Evolutionary conservation across 2,888 invertebrate species (phyloP).

Genomic region (Julus scandinavius): DNA sequence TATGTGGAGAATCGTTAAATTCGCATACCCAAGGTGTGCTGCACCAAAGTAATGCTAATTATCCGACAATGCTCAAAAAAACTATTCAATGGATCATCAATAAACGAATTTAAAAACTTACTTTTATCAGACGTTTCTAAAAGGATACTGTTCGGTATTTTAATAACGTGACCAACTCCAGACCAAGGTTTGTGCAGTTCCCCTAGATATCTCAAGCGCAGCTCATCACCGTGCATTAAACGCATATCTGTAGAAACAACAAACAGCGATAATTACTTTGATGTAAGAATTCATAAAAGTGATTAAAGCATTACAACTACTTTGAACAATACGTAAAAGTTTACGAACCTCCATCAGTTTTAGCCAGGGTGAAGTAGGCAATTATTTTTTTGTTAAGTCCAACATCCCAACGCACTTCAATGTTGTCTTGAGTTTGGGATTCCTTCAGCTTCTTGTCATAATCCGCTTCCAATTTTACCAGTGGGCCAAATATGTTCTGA

Average conservation of each 20-base stretch:
- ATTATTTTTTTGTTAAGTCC: constrained; percentile 98
- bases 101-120: neutral
- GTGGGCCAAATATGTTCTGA: constrained; percentile 96
- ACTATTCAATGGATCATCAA: neutral
- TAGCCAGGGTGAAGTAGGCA: constrained; percentile 96
- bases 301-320: neutral
- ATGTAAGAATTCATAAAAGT: neutral
- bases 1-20: too few relatives aligned
- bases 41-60: too few relatives aligned
- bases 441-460: constrained; percentile 98
- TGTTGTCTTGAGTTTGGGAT: constrained; percentile 97
- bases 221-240: constrained; percentile 98
- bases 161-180: constrained; percentile 97
- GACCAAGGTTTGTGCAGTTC: constrained; percentile 95
- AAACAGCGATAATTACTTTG: neutral
- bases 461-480: constrained; percentile 97
- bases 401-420: constrained; percentile 98
- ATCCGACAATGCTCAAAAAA: neutral
- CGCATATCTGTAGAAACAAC: constrained; percentile 81
- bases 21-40: too few relatives aligned
- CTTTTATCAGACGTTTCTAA: neutral
- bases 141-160: constrained; percentile 70
- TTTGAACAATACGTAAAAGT: neutral
- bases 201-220: constrained; percentile 90
- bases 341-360: constrained; percentile 84